Conservation (phyloP, 1,140 invertebrate genomes). For the Bombyx mori region DNA sequence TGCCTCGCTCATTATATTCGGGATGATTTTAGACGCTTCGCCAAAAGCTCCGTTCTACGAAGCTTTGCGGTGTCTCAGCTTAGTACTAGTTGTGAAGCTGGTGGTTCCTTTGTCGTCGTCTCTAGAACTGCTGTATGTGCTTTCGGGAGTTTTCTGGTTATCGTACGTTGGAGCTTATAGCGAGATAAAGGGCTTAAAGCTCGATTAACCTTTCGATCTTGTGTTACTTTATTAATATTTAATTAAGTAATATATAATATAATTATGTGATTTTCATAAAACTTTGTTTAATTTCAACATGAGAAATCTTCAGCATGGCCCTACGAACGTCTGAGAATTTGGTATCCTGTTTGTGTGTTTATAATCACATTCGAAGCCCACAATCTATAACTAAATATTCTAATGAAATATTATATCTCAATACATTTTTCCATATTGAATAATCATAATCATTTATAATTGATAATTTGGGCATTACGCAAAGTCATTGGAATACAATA, state of each 20-base stretch:
- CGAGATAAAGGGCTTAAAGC: conserved; percentile 2
- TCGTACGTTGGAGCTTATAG: conserved; percentile 29
- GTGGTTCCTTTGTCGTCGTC: conserved; percentile 3
- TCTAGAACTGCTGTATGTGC: conserved; percentile 33
- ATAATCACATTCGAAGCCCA: too few species aligned
- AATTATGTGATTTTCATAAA: neutral
- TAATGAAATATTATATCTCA: too few species aligned
- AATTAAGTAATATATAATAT: neutral
- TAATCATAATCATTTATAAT: too few species aligned
- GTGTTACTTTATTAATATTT: neutral
- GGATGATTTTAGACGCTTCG: conserved; percentile 75
- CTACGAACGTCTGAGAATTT: too few species aligned
- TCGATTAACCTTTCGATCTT: neutral
- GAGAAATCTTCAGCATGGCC: too few species aligned
- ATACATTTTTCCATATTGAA: too few species aligned
- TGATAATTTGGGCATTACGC: too few species aligned
- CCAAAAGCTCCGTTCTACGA: conserved; percentile 64
- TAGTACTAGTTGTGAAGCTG: conserved; percentile 35
- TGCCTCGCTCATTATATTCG: conserved; percentile 75
- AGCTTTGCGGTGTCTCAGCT: conserved; percentile 59
- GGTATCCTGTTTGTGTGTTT: too few species aligned
- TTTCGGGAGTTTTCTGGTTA: conserved; percentile 60
- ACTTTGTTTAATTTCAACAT: neutral
- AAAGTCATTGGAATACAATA: too few species aligned
- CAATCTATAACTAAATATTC: too few species aligned